Evolutionary conservation across 53 echinoderm and acorn worm species (phyloP).

Genomic region (Holothuria leucospilota): DNA sequence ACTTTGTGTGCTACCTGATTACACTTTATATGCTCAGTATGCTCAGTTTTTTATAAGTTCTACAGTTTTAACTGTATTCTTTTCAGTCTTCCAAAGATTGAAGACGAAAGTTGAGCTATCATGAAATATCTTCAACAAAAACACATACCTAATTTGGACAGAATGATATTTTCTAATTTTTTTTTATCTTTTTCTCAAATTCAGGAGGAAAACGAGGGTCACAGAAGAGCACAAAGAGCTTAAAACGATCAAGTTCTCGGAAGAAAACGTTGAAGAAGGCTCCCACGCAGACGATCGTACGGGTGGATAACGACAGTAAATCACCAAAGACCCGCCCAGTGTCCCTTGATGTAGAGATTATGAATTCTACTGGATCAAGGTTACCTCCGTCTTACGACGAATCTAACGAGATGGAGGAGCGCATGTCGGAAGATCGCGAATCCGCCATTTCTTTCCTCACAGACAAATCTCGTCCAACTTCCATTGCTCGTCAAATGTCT

Average conservation of each 20-base stretch:
- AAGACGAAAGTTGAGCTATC: too few species aligned
- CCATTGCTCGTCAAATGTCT: constrained; percentile 46
- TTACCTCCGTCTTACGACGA: constrained; percentile 89
- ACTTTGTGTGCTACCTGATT: too few species aligned
- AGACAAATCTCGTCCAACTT: constrained; percentile 54
- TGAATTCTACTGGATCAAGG: constrained; percentile 57
- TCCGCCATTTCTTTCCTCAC: constrained; percentile 54
- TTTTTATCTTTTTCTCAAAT: not conserved
- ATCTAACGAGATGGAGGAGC: constrained; percentile 84
- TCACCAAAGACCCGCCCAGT: constrained; percentile 69
- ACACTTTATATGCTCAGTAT: too few species aligned
- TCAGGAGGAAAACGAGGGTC: constrained; percentile 31
- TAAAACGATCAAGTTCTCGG: constrained; percentile 43
- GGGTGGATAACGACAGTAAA: constrained; percentile 61
- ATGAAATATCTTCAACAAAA: too few species aligned
- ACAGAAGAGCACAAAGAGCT: constrained; percentile 38
- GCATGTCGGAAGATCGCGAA: constrained; percentile 63
- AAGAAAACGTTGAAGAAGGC: constrained; percentile 49
- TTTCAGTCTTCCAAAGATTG: too few species aligned
- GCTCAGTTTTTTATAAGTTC: too few species aligned
- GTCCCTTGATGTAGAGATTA: constrained; percentile 87
- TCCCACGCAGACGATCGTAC: constrained; percentile 56
- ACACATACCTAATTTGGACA: not conserved
- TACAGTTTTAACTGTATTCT: too few species aligned
- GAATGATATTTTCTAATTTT: not conserved